Evolutionary conservation across 2,888 invertebrate genomes (phyloP), one percentile per base, ranked within the genome.

Genomic region (Quadriops clusia): DNA sequence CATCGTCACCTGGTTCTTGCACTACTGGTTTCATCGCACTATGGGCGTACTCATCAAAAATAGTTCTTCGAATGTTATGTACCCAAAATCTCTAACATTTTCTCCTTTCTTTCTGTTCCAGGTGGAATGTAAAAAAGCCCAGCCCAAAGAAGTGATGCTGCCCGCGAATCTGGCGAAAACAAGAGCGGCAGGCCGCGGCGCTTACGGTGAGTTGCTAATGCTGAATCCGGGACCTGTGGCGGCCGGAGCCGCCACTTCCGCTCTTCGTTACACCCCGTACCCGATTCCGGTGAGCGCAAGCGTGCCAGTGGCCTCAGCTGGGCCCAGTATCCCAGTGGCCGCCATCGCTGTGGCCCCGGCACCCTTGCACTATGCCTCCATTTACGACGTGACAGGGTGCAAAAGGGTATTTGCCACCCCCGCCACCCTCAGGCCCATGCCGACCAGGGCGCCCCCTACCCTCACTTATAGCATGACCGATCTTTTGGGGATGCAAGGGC

Each of bases 121-220:
- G 95, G 95, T 97, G 71, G 97, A 97, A 74, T 95, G 95, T 74
- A 97, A 97, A 79, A 97, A 97, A 70, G 98, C 98, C 59, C 98
- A 98, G 70, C 98, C 98, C 44, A 98, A 98, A 74, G 98, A 98
- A 74, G 97, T 98, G 56, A 98, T 98, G 98, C 79, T 97, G 60
- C 97, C 97, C 55, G 85, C 89, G 51, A 90, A 89, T 67, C 69
- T 90, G 71, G 89, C 89, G 58, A 90, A 90, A 74, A 90, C 89
- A 68, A 79, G 90, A 64, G 89, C 89, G 63, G 86, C 89, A 55
- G 87, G 87, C 53, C 82, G 90, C 68, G 87, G 89, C 68, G 85
- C 89, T 72, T 91, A 90, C 79, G 90, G 90, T 91, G 89, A 90
- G 90, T 89, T 87, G 76, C 77, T 86, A 76, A 79, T 79, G 72